Evolutionary conservation across 2,888 invertebrate genomes (phyloP), one percentile per base, ranked within the genome.

Genomic region (Xestia c-nigrum): DNA sequence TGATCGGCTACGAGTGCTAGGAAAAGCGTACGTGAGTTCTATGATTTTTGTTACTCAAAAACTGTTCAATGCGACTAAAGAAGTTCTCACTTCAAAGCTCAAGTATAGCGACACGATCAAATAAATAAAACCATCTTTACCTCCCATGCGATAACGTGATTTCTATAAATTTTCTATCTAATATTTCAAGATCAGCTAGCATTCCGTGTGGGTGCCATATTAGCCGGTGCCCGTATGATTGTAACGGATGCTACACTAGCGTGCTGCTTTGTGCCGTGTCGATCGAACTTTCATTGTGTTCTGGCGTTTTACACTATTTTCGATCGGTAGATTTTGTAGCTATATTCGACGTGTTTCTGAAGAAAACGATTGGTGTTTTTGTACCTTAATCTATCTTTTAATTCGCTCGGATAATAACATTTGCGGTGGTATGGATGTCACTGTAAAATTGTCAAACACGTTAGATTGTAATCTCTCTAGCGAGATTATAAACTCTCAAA

Each of bases 271-370:
- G 76, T 87, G 78, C 72, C 78, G 65, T 77, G 78, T 40, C 72
- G 86, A 87, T 86, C 75, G 78, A 85, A 80, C 52, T 73, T 80
- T 72, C 75, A 81, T 84, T 84, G 73, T 85, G n/a, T 72, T 63
- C 47, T 65, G 52, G 68, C 43, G 55, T 76, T 87, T 79, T 80
- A 74, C 61, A 81, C 70, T 78, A 52, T 55, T 69, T 21, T 63
- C 70, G 43, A 72, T 55, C 5, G 59, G 6, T 61, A 59, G 52
- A 65, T 24, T 21, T 61, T 40, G 72, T 16, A 40, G 3, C 14
- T 24, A 43, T 64, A 46, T 50, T 68, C 16, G 19, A 46, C 14
- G 65, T 52, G 38, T 24, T 43, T 47, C 40, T 24, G 5, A 38
- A 59, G 3, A 9, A 61, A 19, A 21, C 38, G n/a, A 19, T 4